These are phyloP conservation scores for Helogale parvula DNA, from an alignment of 2,113 vertebrate species.

Conservation along the genomic window DNA sequence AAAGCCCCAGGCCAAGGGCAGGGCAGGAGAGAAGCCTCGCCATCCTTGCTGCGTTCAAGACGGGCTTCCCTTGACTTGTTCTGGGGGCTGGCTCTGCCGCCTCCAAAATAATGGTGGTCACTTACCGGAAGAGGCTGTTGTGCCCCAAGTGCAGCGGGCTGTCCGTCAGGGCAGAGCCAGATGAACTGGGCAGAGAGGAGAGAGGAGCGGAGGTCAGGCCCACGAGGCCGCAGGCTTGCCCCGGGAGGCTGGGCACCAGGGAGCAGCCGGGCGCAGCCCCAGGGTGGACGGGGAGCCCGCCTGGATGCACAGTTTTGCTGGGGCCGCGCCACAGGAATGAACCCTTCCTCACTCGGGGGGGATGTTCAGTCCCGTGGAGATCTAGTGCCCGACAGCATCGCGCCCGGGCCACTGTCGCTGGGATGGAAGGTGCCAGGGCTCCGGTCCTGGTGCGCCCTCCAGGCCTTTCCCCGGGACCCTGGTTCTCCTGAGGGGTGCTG, in stretches of 20 bases:
- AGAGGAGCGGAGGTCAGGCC: too few species aligned
- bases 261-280: not conserved
- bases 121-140: not conserved
- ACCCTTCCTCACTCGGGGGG: not conserved
- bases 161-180: not conserved
- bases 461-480: too few species aligned
- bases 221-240: too few species aligned
- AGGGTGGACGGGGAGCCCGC: not conserved
- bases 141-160: not conserved
- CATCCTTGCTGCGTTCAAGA: not conserved
- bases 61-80: not conserved
- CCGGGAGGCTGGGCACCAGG: not conserved
- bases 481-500: fast-evolving
- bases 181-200: not conserved
- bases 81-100: not conserved
- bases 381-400: not conserved
- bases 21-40: not conserved
- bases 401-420: too few species aligned
- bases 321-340: not conserved
- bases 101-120: fast-evolving
- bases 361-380: not conserved
- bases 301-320: fast-evolving
- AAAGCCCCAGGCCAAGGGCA: not conserved
- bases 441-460: not conserved
- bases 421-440: not conserved